These are phyloP conservation scores for Marasmarcha lunaedactyla DNA, from an alignment of 2,888 invertebrate species.

Conservation along the genomic window DNA sequence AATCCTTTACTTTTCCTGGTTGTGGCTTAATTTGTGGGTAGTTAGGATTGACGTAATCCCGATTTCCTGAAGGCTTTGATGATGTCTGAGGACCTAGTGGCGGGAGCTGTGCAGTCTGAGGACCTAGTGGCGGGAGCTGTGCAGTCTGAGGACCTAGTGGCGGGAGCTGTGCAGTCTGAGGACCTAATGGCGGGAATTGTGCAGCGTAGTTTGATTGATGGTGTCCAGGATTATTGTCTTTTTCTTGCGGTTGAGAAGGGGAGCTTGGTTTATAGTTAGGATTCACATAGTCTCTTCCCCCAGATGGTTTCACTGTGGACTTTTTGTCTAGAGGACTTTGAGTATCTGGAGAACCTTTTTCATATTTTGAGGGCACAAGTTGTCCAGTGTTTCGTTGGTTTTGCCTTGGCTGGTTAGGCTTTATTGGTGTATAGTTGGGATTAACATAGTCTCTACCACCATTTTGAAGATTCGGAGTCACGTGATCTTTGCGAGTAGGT, in stretches of 20 bases:
- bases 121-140: neutral
- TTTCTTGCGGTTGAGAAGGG: no score
- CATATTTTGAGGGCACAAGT: no score
- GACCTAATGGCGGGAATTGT: conserved; percentile 23
- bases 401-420: no score
- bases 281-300: neutral
- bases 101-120: conserved; percentile 3
- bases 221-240: no score
- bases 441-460: neutral
- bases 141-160: conserved; percentile 1
- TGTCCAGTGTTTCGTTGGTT: no score
- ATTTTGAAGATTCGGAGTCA: no score
- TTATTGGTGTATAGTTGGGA: neutral
- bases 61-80: conserved; percentile 23
- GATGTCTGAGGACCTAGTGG: conserved; percentile 1
- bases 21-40: conserved; percentile 23
- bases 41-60: conserved; percentile 44
- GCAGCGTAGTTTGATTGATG: conserved; percentile 17
- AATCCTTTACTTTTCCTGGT: conserved; percentile 40
- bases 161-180: conserved; percentile 3
- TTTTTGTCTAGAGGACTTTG: no score
- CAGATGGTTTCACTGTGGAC: neutral
- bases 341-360: no score
- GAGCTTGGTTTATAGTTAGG: no score
- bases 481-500: neutral